Evolutionary conservation across 2,113 vertebrate species (phyloP).

Genomic region (Sisor rabdophorus): DNA sequence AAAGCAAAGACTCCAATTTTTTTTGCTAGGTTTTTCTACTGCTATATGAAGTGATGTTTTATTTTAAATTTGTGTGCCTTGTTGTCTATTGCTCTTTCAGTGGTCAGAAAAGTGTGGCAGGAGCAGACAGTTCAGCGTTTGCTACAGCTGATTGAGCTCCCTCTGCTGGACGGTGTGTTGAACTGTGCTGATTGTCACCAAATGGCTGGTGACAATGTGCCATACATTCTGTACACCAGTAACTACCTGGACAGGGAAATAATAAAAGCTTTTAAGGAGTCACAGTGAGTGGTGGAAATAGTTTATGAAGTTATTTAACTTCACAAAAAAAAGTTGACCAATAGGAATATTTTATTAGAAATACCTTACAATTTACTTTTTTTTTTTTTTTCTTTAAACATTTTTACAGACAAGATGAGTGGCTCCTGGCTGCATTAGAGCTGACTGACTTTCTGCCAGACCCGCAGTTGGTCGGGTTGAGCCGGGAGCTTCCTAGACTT

Average conservation of each 20-base stretch:
- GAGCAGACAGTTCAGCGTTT: constrained; percentile 86
- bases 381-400: neutral
- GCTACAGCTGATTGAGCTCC: constrained; percentile 87
- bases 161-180: constrained; percentile 83
- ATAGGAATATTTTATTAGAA: neutral
- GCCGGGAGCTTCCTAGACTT: constrained; percentile 78
- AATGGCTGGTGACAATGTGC: constrained; percentile 50
- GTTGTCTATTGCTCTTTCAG: constrained; percentile 57
- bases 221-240: constrained; percentile 72
- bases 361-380: neutral
- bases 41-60: too few relatives aligned
- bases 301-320: too few relatives aligned
- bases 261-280: constrained; percentile 85
- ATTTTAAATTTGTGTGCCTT: too few relatives aligned
- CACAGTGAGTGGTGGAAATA: constrained; percentile 73
- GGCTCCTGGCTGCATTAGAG: constrained; percentile 84
- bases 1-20: neutral
- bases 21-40: too few relatives aligned
- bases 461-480: constrained; percentile 83
- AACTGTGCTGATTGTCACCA: constrained; percentile 61
- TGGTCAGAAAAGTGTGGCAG: constrained; percentile 87
- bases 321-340: neutral
- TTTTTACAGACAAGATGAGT: constrained; percentile 75
- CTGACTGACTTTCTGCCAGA: constrained; percentile 90
- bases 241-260: constrained; percentile 86